phyloP scores from a whole-genome alignment of 2,797 vertebrate species.

The Fringilla coelebs region DNA sequence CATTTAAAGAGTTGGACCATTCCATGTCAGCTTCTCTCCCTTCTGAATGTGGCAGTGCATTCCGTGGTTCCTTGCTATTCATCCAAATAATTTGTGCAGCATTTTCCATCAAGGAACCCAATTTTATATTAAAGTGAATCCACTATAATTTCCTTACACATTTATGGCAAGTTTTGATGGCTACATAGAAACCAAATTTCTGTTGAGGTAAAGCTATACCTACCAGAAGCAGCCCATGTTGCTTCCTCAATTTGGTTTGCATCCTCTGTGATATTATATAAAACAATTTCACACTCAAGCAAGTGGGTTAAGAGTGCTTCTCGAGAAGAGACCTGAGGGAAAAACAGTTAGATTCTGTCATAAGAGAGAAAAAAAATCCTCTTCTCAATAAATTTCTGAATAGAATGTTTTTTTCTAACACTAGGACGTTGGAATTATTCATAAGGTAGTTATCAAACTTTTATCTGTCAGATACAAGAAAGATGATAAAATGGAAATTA shows the following conservation, averaged over 20 bases:
- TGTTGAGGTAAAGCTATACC: conserved; percentile 19
- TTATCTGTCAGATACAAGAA: neutral
- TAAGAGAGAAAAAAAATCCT: neutral
- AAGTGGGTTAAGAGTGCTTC: conserved; percentile 79
- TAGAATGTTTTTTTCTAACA: neutral
- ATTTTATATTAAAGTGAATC: neutral
- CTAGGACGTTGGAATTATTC: neutral
- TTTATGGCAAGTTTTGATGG: neutral
- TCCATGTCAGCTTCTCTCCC: neutral
- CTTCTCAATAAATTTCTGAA: neutral
- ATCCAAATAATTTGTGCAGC: neutral
- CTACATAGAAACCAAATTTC: neutral
- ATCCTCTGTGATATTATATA: conserved; percentile 88
- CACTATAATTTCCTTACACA: neutral
- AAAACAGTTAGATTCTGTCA: neutral
- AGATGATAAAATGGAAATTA: neutral
- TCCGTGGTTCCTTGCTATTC: neutral
- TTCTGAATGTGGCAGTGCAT: neutral
- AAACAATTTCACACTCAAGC: conserved; percentile 83
- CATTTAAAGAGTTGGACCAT: neutral
- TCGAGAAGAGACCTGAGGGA: conserved; percentile 69
- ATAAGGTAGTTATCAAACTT: neutral
- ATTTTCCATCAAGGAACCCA: neutral
- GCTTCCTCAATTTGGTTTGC: conserved; percentile 84
- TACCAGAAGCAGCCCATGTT: conserved; percentile 87